A percentile compares a stretch with the other conserved stretches of the same genome.
Conservation (phyloP, 2,888 invertebrate genomes). For the Gastrophysa polygoni region DNA sequence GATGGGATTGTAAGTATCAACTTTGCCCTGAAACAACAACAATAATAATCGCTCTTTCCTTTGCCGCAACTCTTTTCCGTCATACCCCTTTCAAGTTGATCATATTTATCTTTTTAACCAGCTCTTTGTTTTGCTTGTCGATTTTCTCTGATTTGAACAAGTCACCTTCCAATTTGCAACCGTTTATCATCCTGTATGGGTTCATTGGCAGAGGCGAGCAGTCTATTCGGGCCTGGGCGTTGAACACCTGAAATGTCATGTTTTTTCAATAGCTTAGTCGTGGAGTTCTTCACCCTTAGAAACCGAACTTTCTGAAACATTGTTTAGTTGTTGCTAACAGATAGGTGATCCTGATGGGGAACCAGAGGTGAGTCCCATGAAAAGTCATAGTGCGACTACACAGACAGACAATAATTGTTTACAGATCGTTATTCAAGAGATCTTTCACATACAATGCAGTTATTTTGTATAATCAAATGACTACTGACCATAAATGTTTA, state of each 20-base stretch:
- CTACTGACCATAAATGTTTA: too few species aligned
- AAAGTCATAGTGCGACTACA: too few species aligned
- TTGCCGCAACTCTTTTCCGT: background rate
- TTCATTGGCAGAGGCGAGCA: conserved; percentile 63
- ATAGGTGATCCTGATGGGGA: too few species aligned
- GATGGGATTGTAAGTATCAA: conserved; percentile 21
- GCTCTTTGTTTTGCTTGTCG: conserved; percentile 64
- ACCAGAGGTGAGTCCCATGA: too few species aligned
- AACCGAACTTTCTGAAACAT: too few species aligned
- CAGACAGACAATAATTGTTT: too few species aligned
- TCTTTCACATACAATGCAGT: too few species aligned
- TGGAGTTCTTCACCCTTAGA: too few species aligned
- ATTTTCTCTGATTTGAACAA: conserved; percentile 55
- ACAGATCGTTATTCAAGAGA: too few species aligned
- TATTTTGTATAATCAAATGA: too few species aligned
- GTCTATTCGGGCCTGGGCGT: conserved; percentile 56
- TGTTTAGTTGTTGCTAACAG: too few species aligned
- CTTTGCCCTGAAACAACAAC: conserved; percentile 11
- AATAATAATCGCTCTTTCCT: background rate
- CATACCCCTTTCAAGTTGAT: conserved; percentile 62
- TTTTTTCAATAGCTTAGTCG: too few species aligned
- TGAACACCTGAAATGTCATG: conserved; percentile 42
- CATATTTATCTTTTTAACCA: conserved; percentile 65
- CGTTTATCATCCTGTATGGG: conserved; percentile 62
- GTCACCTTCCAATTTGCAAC: conserved; percentile 50